These are phyloP conservation scores for Pogona vitticeps DNA, from an alignment of 2,113 vertebrate species.

Conservation along the genomic window DNA sequence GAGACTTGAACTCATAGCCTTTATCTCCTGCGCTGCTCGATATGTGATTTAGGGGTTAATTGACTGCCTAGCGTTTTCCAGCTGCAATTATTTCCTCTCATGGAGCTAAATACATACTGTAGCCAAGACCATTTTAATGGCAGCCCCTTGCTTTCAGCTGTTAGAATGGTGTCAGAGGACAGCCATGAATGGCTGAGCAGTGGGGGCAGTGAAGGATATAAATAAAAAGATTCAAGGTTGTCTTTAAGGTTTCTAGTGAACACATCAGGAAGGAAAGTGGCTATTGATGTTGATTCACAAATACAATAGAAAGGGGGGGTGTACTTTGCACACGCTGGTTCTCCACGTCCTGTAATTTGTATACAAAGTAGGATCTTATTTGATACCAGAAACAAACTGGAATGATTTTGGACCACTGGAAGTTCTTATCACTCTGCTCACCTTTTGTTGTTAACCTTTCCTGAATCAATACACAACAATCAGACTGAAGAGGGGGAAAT, in stretches of 20 bases:
- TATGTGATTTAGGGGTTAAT: constrained; percentile 63
- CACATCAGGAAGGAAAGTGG: neutral
- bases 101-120: constrained; percentile 38
- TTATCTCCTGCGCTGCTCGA: constrained; percentile 60
- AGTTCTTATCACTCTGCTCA: neutral
- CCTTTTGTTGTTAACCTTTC: no score
- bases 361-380: neutral
- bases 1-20: constrained; percentile 61
- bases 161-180: constrained; percentile 38
- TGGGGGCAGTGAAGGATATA: neutral
- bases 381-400: neutral
- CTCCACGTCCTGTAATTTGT: neutral
- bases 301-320: neutral
- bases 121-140: constrained; percentile 36
- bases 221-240: constrained; percentile 9
- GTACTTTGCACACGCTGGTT: accelerated
- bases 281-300: neutral
- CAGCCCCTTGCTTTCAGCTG: constrained; percentile 34
- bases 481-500: neutral
- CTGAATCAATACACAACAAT: neutral
- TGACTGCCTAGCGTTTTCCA: constrained; percentile 59
- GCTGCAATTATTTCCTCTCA: constrained; percentile 66
- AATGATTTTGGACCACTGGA: neutral
- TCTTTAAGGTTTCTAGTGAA: neutral
- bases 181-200: constrained; percentile 2